A percentile compares a stretch with the other conserved stretches of the same genome.
phyloP scores from a whole-genome alignment of 37 sponge, comb jelly and placozoan genomes.

The Tethya wilhelma region DNA sequence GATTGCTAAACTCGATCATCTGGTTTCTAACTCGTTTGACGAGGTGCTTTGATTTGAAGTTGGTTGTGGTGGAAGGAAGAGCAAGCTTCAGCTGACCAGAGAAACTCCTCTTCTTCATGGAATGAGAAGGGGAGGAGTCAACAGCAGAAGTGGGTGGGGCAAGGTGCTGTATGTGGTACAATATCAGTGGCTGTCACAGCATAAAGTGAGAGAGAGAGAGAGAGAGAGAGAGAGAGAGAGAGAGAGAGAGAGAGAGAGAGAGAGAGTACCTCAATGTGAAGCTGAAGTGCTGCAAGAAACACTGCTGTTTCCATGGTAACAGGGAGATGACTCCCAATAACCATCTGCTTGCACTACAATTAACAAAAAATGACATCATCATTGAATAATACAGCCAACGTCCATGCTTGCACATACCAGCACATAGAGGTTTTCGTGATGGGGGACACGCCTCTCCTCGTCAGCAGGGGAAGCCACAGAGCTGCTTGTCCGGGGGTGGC shows the following conservation, averaged over 20 bases:
- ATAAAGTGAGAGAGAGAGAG: constrained; percentile 12
- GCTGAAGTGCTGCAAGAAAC: constrained; percentile 62
- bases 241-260: constrained; percentile 24
- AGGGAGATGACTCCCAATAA: constrained; percentile 61
- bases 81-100: neutral
- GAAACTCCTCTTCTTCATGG: neutral
- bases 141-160: neutral
- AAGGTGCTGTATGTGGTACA: neutral
- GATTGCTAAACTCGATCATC: constrained; percentile 31
- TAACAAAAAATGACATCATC: neutral
- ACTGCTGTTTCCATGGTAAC: constrained; percentile 64
- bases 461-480: neutral
- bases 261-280: constrained; percentile 66
- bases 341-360: constrained; percentile 67
- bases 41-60: constrained; percentile 37
- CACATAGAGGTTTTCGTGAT: constrained; percentile 79
- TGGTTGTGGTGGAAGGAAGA: neutral
- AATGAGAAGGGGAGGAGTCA: neutral
- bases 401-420: too few species aligned
- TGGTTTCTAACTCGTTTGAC: constrained; percentile 45
- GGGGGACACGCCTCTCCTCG: constrained; percentile 33
- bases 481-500: constrained; percentile 13
- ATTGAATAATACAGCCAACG: too few species aligned
- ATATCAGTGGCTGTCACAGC: neutral
- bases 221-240: constrained; percentile 33